Evolutionary conservation across 2,113 vertebrate genomes (phyloP), one percentile per base, ranked within the genome.

Genomic region (Rhombomys opimus): DNA sequence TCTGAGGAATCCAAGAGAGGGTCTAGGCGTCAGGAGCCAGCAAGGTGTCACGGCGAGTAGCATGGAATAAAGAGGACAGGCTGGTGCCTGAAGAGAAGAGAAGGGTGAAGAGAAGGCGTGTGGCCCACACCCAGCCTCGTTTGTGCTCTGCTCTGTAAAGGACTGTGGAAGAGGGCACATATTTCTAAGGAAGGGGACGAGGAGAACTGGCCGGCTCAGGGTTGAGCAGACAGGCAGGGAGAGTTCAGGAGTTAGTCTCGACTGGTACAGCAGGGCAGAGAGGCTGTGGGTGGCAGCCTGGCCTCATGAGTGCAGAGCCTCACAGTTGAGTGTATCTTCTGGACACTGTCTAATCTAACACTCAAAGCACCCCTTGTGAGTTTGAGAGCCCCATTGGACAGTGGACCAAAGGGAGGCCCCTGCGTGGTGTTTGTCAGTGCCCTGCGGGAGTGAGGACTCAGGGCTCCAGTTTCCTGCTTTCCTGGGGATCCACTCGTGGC

Each of bases 31-130:
- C 52, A 4, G 17, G 30, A 89, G 17, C n/a, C 30, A 4, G 78
- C 27, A 2, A 25, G 7, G 15, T 20, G n/a, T 46, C 57, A 5
- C 1, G 1, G 27, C 0, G 0, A 38, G 65, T 35, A 35, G 32
- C 50, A 54, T 3, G 46, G 12, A 7, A 38, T 12, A 77, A 23
- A 65, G 27, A 70, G 84, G 35, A 50, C 7, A 23, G 2, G 14
- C 5, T 5, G 22, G 17, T 41, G 50, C 25, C 30, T n/a, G n/a
- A n/a, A 57, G 59, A 22, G 35, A 32, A 59, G 35, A 63, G 41
- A 30, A 72, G 73, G 11, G 82, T 35, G 35, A 27, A 52, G 35
- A 68, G n/a, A 77, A 68, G 17, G 87, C 32, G 1, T 57, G 0
- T 4, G 13, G 0, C 2, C 6, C 15, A 0, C 14, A 14, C 20